Evolutionary conservation across 2,888 invertebrate genomes (phyloP), one percentile per base, ranked within the genome.

Genomic region (Adela reaumurella): DNA sequence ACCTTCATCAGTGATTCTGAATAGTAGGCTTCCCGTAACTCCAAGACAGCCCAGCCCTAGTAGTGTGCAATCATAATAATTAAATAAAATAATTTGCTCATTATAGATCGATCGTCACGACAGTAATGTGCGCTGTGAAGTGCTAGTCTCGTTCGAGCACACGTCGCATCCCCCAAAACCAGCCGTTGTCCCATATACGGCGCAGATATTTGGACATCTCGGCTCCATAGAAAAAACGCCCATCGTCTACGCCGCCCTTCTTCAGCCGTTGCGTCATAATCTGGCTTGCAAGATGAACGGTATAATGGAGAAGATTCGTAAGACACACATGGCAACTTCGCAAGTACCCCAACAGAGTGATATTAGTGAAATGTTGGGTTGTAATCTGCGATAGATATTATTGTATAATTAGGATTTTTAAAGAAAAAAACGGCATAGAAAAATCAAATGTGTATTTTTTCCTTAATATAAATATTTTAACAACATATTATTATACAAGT

Each of bases 191-290:
- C 69, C 76, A 2, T 67, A 67, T 46, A 60, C 73, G 3, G 67
- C 72, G 1, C 76, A 77, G 53, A 50, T 76, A 4, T 73, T 74
- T 63, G 77, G 35, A 4, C 14, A 3, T 35, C 35, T 35, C 3
- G 35, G 35, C n/a, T 35, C 14, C n/a, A 14, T 14, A 14, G 35
- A 35, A 3, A 3, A 4, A 8, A 8, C 8, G 3, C 35, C 35
- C 35, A 11, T 35, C 3, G n/a, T 35, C n/a, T 35, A 14, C 35
- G 35, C 35, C 14, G 3, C n/a, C 3, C 11, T 35, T 4, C 3
- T 35, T 8, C 35, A 35, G 14, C 35, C 35, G 14, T 3, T 35
- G 14, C 14, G 11, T 4, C 35, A 35, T 11, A 35, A 35, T 14
- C 8, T 14, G n/a, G 69, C 67, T 10, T 44, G 68, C 20, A 57